Evolutionary conservation across 2,113 vertebrate genomes (phyloP).

Genomic region (Lepisosteus oculatus): DNA sequence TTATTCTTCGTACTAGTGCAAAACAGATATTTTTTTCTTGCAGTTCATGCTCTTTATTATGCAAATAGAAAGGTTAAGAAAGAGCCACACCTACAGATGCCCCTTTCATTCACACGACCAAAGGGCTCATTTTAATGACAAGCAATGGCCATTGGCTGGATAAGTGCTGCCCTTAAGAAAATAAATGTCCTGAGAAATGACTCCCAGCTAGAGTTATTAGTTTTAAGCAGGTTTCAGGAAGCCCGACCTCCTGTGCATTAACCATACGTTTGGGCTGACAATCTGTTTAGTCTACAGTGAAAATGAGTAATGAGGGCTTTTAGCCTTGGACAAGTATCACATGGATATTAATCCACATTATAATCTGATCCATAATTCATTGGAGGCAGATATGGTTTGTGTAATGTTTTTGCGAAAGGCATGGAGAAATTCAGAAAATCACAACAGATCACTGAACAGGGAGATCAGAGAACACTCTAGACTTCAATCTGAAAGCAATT

Average conservation of each 20-base stretch:
- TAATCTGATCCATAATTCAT: conserved; percentile 11
- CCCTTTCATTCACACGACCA: no score
- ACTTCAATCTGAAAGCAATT: background rate
- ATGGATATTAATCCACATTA: conserved; percentile 5
- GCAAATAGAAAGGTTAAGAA: background rate
- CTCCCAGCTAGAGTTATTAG: background rate
- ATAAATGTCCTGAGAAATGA: no score
- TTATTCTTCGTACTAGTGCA: background rate
- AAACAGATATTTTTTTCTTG: background rate
- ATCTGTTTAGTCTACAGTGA: conserved; percentile 20
- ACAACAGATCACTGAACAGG: background rate
- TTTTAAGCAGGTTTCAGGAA: background rate
- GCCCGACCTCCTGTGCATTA: background rate
- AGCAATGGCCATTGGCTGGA: no score
- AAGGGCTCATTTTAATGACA: no score
- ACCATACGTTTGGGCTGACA: background rate
- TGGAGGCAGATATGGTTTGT: background rate
- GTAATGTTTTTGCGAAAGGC: background rate
- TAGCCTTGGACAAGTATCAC: conserved; percentile 15
- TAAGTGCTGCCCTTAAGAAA: no score
- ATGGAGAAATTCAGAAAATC: background rate
- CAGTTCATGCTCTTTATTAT: background rate
- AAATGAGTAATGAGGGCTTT: conserved; percentile 19
- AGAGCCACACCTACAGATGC: no score
- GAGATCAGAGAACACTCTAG: background rate